A percentile compares a stretch with the other conserved stretches of the same genome.
Evolutionary conservation across 2,888 invertebrate genomes (phyloP).

Genomic region (Matsumyia berberina): DNA sequence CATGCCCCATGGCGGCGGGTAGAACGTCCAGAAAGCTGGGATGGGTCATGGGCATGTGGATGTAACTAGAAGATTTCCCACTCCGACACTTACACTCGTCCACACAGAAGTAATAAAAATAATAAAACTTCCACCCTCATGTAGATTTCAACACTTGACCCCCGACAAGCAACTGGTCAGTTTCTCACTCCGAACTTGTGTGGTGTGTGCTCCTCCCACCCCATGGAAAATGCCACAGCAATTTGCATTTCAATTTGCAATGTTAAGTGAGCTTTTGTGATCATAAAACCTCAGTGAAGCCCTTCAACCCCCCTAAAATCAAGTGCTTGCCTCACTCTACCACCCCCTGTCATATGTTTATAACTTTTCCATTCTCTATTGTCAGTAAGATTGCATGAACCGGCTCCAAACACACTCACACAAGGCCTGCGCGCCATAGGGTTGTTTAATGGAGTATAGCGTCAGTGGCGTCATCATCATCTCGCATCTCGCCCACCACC

Average conservation of each 20-base stretch:
- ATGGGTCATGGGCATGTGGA: constrained; percentile 34
- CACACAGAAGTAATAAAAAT: constrained; percentile 52
- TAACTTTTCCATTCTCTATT: constrained; percentile 48
- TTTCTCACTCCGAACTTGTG: constrained; percentile 29
- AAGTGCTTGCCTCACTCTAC: constrained; percentile 22
- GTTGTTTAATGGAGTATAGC: constrained; percentile 72
- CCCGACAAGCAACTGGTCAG: constrained; percentile 57
- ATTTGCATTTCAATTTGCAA: constrained; percentile 76
- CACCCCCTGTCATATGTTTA: constrained; percentile 37
- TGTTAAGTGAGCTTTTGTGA: constrained; percentile 75
- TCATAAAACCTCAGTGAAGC: constrained; percentile 58
- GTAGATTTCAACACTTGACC: constrained; percentile 49
- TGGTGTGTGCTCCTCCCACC: constrained; percentile 35
- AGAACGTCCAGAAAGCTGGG: constrained; percentile 34
- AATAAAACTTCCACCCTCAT: constrained; percentile 27
- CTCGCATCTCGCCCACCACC: constrained; percentile 41
- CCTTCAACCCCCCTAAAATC: constrained; percentile 49
- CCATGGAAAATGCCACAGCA: constrained; percentile 64
- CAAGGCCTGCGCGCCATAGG: constrained; percentile 57
- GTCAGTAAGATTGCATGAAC: constrained; percentile 51
- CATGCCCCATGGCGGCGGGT: constrained; percentile 27
- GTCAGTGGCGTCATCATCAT: constrained; percentile 72
- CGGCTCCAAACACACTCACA: too few species aligned
- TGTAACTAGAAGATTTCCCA: constrained; percentile 35
- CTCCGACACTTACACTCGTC: constrained; percentile 2